Conservation (phyloP, 2,113 vertebrate genomes). For the Erythrocercus mccallii region DNA sequence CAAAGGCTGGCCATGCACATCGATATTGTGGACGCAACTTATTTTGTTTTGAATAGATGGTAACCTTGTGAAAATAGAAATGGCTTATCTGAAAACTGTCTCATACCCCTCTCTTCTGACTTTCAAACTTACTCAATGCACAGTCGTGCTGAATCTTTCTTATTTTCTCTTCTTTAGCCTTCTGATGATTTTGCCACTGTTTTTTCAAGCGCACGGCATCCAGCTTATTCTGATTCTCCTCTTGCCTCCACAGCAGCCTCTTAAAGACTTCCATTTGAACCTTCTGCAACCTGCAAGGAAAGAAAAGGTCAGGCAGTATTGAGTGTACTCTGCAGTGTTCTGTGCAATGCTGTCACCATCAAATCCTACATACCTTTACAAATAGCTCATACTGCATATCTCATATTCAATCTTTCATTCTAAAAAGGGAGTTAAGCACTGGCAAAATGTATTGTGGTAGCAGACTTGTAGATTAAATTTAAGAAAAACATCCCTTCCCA, state of each 20-base stretch:
- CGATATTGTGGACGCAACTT: not conserved
- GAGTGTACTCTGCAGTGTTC: not conserved
- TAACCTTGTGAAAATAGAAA: not conserved
- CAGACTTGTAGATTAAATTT: not conserved
- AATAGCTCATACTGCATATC: not conserved
- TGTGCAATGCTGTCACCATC: not conserved
- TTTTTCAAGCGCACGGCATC: conserved; percentile 65
- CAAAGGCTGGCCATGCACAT: not conserved
- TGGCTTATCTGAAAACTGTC: not conserved
- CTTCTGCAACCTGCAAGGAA: conserved; percentile 82
- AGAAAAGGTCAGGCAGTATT: not conserved
- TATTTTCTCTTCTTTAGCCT: conserved; percentile 72
- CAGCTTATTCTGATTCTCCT: conserved; percentile 68
- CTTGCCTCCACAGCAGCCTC: conserved; percentile 71
- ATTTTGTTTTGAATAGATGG: not conserved
- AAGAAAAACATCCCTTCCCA: not conserved
- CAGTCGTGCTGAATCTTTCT: conserved; percentile 72
- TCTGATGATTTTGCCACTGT: conserved; percentile 70
- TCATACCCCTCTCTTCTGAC: not conserved
- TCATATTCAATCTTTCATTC: not conserved
- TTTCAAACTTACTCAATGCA: conserved; percentile 58
- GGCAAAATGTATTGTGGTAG: not conserved
- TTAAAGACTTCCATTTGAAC: conserved; percentile 76
- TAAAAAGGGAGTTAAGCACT: not conserved
- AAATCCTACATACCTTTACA: not conserved